Percentiles rank a stretch among this genome's conserved stretches.
These are phyloP conservation scores for Listrodromus nycthemerus DNA, from an alignment of 2,888 invertebrate genomes.

Conservation along the genomic window DNA sequence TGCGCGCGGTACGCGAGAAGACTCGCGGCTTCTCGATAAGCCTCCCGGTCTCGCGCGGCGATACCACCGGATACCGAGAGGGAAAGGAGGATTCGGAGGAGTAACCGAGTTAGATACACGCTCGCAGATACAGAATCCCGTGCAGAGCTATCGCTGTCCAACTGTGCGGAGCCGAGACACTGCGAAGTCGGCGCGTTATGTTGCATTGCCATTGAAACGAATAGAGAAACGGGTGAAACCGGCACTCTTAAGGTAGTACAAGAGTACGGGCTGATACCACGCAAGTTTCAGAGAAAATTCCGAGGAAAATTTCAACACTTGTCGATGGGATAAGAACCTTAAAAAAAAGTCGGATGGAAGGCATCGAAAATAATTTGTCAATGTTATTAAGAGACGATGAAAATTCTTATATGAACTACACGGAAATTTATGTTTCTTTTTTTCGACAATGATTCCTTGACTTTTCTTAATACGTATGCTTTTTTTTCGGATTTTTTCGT, in stretches of 20 bases:
- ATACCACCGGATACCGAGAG: constrained; percentile 36
- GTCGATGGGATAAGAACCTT: neutral
- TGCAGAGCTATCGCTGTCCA: constrained; percentile 36
- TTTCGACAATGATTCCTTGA: too few species aligned
- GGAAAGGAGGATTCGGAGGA: constrained; percentile 27
- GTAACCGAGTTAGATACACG: constrained; percentile 46
- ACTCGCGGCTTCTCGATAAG: constrained; percentile 14
- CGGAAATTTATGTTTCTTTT: too few species aligned
- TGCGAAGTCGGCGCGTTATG: constrained; percentile 38
- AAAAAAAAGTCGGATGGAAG: too few species aligned
- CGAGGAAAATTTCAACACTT: neutral
- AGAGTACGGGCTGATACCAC: neutral
- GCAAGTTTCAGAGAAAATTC: too few species aligned
- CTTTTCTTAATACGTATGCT: too few species aligned
- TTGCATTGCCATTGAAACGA: constrained; percentile 12
- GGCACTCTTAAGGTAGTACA: neutral
- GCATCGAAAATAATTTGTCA: too few species aligned
- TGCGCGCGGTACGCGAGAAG: constrained; percentile 31
- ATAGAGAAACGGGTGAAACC: constrained; percentile 40
- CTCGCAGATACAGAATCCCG: constrained; percentile 44
- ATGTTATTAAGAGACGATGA: too few species aligned
- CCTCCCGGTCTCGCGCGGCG: constrained; percentile 29
- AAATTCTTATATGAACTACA: too few species aligned
- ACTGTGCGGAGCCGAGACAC: constrained; percentile 25
- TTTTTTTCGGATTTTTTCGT: too few species aligned